These are phyloP conservation scores for Zaprionus lachaisei DNA, from an alignment of 1,140 invertebrate species.

Conservation along the genomic window DNA sequence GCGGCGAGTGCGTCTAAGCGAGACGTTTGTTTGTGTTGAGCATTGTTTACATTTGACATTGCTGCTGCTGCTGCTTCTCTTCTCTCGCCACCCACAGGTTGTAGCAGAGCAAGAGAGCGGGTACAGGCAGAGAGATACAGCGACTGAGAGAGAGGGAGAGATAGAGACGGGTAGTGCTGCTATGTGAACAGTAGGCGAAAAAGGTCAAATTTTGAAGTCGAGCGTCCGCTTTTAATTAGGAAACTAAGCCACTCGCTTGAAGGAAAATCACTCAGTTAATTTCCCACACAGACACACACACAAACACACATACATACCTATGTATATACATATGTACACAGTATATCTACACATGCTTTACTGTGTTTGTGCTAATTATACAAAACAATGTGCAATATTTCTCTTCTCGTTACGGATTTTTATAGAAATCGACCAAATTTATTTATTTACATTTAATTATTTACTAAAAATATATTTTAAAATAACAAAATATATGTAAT, in stretches of 20 bases:
- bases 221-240: conserved; percentile 66
- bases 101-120: conserved; percentile 30
- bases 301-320: neutral
- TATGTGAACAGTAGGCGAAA: conserved; percentile 43
- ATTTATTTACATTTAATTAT: too few species aligned
- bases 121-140: neutral
- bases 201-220: conserved; percentile 72
- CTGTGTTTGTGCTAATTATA: too few species aligned
- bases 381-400: too few species aligned
- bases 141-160: too few species aligned
- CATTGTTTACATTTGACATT: conserved; percentile 55
- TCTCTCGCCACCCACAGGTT: conserved; percentile 48
- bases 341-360: too few species aligned
- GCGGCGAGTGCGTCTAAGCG: conserved; percentile 68
- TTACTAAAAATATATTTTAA: too few species aligned
- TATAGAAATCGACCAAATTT: too few species aligned
- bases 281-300: neutral
- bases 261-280: conserved; percentile 9
- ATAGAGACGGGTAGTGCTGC: neutral
- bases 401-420: too few species aligned
- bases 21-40: conserved; percentile 42
- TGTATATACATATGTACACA: too few species aligned
- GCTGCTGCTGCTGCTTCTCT: conserved; percentile 23
- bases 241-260: conserved; percentile 61
- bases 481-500: too few species aligned